phyloP scores from a whole-genome alignment of 1,140 invertebrate species.

The Carposina sasakii region DNA sequence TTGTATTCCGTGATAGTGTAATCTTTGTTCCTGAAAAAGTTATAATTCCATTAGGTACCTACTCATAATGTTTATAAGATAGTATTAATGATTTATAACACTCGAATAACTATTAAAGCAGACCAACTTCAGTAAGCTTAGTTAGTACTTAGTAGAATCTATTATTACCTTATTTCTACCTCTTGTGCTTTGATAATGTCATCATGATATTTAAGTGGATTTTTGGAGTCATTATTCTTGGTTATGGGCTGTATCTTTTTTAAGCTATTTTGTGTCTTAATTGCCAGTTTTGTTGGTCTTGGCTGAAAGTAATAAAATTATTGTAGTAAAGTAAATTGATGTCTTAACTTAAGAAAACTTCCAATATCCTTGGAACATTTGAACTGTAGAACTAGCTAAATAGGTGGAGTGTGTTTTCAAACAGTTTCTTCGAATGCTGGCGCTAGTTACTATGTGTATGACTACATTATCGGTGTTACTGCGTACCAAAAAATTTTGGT shows the following conservation, averaged over 20 bases:
- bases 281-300: constrained; percentile 36
- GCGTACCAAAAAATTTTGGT: too few species aligned
- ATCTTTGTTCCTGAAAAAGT: constrained; percentile 57
- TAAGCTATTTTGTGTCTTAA: constrained; percentile 24
- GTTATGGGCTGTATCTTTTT: constrained; percentile 28
- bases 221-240: constrained; percentile 26
- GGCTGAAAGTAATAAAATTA: constrained; percentile 33
- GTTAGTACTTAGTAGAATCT: not conserved
- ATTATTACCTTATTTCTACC: constrained; percentile 56
- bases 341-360: not conserved
- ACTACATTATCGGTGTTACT: too few species aligned
- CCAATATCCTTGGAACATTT: too few species aligned
- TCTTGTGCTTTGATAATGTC: constrained; percentile 57
- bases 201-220: constrained; percentile 28
- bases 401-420: too few species aligned
- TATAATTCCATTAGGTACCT: too few species aligned
- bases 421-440: too few species aligned
- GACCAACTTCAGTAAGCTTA: too few species aligned
- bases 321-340: constrained; percentile 1
- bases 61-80: constrained; percentile 9
- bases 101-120: too few species aligned
- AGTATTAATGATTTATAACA: constrained; percentile 10
- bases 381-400: too few species aligned
- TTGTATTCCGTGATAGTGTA: constrained; percentile 54
- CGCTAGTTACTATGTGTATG: too few species aligned